A percentile compares a stretch with the other conserved stretches of the same genome.
Evolutionary conservation across 2,888 invertebrate genomes (phyloP).

Genomic region (Glomeris marginata): DNA sequence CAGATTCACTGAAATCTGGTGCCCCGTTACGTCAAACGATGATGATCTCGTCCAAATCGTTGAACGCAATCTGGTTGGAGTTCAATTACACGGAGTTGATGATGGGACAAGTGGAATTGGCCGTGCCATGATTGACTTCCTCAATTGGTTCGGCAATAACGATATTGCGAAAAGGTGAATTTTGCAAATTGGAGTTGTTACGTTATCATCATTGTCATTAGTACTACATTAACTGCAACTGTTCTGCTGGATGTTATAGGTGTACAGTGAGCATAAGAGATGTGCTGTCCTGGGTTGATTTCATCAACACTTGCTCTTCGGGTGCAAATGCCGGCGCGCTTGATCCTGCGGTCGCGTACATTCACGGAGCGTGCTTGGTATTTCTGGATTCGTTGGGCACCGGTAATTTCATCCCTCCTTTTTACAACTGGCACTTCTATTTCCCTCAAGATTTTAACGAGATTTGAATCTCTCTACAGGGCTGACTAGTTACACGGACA

Average conservation of each 20-base stretch:
- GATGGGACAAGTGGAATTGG: conserved; percentile 36
- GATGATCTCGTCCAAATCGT: conserved; percentile 66
- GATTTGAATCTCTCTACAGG: background rate
- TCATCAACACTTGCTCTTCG: conserved; percentile 50
- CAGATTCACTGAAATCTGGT: conserved; percentile 98
- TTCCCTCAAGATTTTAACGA: background rate
- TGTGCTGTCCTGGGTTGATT: conserved; percentile 79
- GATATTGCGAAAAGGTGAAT: conserved; percentile 47
- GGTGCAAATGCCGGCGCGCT: conserved; percentile 16
- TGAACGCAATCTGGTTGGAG: conserved; percentile 51
- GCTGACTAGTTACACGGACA: conserved; percentile 20
- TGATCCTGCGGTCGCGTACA: conserved; percentile 33
- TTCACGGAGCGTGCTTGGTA: conserved; percentile 81
- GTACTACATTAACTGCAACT: no score
- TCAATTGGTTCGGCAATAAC: conserved; percentile 55
- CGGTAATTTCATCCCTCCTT: conserved; percentile 26
- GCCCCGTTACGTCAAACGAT: conserved; percentile 54
- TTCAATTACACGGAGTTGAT: conserved; percentile 28
- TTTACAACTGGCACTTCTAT: background rate
- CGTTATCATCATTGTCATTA: no score
- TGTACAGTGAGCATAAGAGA: conserved; percentile 81
- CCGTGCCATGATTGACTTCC: conserved; percentile 57
- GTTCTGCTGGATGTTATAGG: no score
- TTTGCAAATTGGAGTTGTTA: no score
- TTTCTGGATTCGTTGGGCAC: conserved; percentile 84